Base-by-base conservation (phyloP, 2,797 vertebrate species). In the Sebastes hubbsi region DNA sequence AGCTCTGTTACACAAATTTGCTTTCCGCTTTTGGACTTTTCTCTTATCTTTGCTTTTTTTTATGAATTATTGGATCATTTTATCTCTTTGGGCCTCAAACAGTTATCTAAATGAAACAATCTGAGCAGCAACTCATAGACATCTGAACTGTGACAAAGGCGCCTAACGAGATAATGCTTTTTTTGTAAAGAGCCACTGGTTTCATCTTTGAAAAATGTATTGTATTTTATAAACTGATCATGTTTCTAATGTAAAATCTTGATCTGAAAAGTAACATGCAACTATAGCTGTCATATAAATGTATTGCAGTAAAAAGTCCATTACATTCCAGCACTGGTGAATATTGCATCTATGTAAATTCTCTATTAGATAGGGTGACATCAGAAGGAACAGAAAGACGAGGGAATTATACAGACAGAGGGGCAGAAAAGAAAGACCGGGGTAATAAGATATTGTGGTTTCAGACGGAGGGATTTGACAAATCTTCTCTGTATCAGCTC, bases 381-480 rank as follows among this genome's bases (percentile, higher is more conserved):
- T 46, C 49, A 14, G 32, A 55, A 30, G 29, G 24, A 72, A 84
- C 8, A 70, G 24, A 68, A 24, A 59, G 25, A 80, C 8, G 34
- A 22, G 27, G 24, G 64, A 75, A 63, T 88, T 59, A 78, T 25
- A 62, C 30, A 78, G 82, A 68, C 72, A 54, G 70, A 60, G 64
- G 85, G 72, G 67, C 46, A 66, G 73, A 22, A 74, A 72, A 60
- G 22, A 84, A 75, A 70, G 79, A 55, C 32, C 0, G 0, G 63
- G 38, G 72, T 75, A 87, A 91, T 88, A 83, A 91, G 88, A 91
- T 89, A 86, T 52, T 3, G 55, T 60, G 85, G 84, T 85, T 64
- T 90, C 84, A 91, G 89, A 91, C 88, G 81, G 84, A 88, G 56
- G 91, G 93, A 93, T 93, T 93, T 92, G 64, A 88, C 79, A 92